phyloP scores from a whole-genome alignment of 2,888 invertebrate species.

The Dryadula phaetusa region DNA sequence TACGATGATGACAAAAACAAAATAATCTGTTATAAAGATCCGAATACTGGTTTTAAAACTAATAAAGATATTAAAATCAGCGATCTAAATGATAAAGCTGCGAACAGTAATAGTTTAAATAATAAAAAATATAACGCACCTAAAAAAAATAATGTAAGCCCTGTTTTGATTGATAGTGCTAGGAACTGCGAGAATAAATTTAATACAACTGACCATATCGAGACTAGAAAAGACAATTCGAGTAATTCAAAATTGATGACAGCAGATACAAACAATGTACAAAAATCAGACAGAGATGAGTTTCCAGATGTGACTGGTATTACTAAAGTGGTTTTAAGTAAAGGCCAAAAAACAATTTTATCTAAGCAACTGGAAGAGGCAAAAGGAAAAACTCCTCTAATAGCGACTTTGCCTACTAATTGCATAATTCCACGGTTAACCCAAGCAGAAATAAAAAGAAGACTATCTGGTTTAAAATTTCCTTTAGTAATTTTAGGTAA shows the following conservation, averaged over 20 bases:
- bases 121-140: not conserved
- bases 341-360: constrained; percentile 46
- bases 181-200: not conserved
- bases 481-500: constrained; percentile 67
- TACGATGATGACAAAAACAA: not conserved
- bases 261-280: not conserved
- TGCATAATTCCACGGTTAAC: constrained; percentile 56
- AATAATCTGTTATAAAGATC: not conserved
- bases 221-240: not conserved
- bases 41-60: not conserved
- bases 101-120: not conserved
- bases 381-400: constrained; percentile 53
- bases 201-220: not conserved
- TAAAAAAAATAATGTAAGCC: not conserved
- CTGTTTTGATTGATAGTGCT: not conserved
- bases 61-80: not conserved
- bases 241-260: not conserved
- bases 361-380: constrained; percentile 39
- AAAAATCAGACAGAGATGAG: not conserved
- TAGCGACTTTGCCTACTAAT: constrained; percentile 53
- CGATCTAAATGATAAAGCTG: not conserved
- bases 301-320: constrained; percentile 51
- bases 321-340: constrained; percentile 56
- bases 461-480: constrained; percentile 59
- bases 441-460: constrained; percentile 62